Percentiles rank a stretch among this genome's conserved stretches.
Evolutionary conservation across 2,113 vertebrate genomes (phyloP).

Genomic region (Gobiocypris rarus): DNA sequence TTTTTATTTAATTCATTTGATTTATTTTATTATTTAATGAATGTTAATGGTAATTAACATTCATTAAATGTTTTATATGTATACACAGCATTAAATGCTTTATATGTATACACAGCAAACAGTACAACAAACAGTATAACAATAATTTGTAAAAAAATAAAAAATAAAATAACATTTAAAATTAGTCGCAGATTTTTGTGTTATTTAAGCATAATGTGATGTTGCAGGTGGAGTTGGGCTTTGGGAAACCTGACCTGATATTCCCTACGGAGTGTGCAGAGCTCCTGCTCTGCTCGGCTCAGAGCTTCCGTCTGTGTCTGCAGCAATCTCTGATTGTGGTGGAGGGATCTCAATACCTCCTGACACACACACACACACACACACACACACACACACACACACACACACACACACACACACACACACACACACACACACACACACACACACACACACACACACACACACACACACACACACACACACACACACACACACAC

Average conservation of each 20-base stretch:
- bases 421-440: no score
- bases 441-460: no score
- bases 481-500: no score
- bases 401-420: no score
- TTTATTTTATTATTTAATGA: background rate
- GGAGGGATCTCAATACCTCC: constrained; percentile 84
- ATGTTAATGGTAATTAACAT: background rate
- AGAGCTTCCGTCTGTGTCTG: constrained; percentile 80
- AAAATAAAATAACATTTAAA: background rate
- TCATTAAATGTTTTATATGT: no score
- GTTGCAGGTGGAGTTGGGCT: constrained; percentile 56
- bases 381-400: no score
- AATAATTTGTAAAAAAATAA: background rate
- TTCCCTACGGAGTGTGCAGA: constrained; percentile 78
- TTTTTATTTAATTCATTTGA: background rate
- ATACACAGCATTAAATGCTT: background rate
- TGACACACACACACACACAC: constrained; percentile 53
- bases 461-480: no score
- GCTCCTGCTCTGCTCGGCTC: constrained; percentile 76
- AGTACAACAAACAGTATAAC: background rate
- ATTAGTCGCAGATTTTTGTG: background rate
- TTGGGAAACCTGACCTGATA: constrained; percentile 80
- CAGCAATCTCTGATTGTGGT: constrained; percentile 82
- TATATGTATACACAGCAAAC: background rate
- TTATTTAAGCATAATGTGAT: background rate